Evolutionary conservation across 2,888 invertebrate species (phyloP), one percentile per base, ranked within the genome.

Genomic region (Melanostoma scalare): DNA sequence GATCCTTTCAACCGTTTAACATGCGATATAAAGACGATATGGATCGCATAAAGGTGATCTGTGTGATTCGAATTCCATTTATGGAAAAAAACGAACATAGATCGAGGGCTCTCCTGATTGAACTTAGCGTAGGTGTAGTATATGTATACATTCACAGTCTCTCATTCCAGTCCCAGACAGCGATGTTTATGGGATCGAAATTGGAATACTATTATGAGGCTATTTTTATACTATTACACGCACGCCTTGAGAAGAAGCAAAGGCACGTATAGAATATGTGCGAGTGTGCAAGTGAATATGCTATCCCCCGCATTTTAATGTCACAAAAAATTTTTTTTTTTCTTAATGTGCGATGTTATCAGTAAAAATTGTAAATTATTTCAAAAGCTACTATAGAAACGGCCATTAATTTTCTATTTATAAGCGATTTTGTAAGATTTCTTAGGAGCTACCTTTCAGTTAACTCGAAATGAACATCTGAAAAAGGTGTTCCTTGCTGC

Each of bases 141-240:
- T 50, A 63, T 75, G 52, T 61, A 33, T 55, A 36, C 61, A 33
- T 36, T 20, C 9, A 20, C 20, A 46, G 46, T 35, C 20, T 35
- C 20, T 46, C 35, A 61, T 61, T 1, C 36, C 52, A 33, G 42
- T 33, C 4, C 60, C 9, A 60, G 52, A 52, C 38, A 8, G 50
- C 53, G 42, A 69, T 81, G 80, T 81, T 81, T 81, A 76, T 81
- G 53, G 30, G 71, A 36, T 63, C 72, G 46, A 74, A 82, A 74
- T 73, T 68, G 82, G 53, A 82, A 69, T 73, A 73, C 55, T 68
- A 42, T 73, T 20, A 20, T 35, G 35, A 65, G 55, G 72, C 67
- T 76, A 76, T 76, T 73, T 78, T 46, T 61, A 77, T 68, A 63
- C 35, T 52, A 63, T 52, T 56, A 78, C 73, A 82, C 82, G 68